Evolutionary conservation across 2,797 vertebrate genomes (phyloP).

Genomic region (Gambelia wislizenii): DNA sequence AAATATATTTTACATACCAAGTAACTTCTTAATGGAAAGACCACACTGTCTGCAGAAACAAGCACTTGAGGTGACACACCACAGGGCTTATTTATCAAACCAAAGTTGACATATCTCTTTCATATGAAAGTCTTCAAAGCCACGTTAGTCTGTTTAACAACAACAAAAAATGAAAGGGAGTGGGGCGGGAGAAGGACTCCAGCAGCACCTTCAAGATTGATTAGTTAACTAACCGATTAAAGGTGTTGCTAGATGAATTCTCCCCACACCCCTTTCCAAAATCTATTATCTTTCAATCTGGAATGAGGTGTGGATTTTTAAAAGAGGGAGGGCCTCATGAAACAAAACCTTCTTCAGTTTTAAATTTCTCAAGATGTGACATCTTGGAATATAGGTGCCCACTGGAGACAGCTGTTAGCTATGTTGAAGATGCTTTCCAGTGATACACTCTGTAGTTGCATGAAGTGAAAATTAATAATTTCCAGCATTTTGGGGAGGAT

Average conservation of each 20-base stretch:
- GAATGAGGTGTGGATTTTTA: neutral
- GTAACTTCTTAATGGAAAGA: neutral
- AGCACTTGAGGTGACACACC: neutral
- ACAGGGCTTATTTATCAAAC: neutral
- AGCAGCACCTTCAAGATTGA: too few relatives aligned
- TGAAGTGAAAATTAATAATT: too few relatives aligned
- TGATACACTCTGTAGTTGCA: neutral
- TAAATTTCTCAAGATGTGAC: neutral
- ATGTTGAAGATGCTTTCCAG: neutral
- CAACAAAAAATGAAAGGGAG: too few relatives aligned
- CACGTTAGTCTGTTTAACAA: neutral
- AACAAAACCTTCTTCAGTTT: slow-evolving; percentile 9
- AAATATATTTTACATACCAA: slow-evolving; percentile 2
- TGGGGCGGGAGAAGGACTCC: too few relatives aligned
- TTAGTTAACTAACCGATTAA: too few relatives aligned
- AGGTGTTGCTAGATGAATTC: too few relatives aligned
- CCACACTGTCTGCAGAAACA: neutral
- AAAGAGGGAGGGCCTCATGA: neutral
- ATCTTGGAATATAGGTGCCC: neutral
- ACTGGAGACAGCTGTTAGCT: neutral
- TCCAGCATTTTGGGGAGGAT: neutral
- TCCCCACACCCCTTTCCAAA: neutral
- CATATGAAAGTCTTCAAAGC: neutral
- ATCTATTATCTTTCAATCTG: neutral
- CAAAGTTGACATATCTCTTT: neutral